A percentile compares a stretch with the other conserved stretches of the same genome.
Evolutionary conservation across 2,888 invertebrate species (phyloP).

Genomic region (Drosophila paranaensis): DNA sequence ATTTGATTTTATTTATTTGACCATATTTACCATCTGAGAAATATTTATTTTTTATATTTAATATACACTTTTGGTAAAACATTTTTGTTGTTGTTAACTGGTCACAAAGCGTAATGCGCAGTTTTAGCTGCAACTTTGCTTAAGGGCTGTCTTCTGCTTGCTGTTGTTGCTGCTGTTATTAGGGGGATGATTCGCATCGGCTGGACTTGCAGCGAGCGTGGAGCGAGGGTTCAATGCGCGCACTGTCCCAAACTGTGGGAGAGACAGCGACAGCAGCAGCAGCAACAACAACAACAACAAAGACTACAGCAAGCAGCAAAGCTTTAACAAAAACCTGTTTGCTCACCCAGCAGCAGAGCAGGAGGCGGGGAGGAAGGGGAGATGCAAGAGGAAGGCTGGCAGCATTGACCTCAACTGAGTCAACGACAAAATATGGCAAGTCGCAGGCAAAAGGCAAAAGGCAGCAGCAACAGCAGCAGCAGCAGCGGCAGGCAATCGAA

Average conservation of each 20-base stretch:
- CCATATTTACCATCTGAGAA: neutral
- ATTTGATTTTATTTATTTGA: neutral
- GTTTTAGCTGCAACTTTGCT: conserved; percentile 10
- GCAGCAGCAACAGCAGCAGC: conserved; percentile 21
- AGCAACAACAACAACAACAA: neutral
- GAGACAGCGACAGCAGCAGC: conserved; percentile 18
- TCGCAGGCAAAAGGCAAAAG: conserved; percentile 53
- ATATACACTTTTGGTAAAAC: neutral
- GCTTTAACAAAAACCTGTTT: conserved; percentile 70
- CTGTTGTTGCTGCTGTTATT: conserved; percentile 19
- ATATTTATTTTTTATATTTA: neutral
- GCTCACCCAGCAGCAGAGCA: conserved; percentile 40
- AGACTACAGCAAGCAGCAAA: conserved; percentile 28
- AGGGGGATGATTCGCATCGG: conserved; percentile 43
- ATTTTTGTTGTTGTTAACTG: neutral
- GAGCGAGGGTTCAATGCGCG: conserved; percentile 56
- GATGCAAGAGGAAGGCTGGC: conserved; percentile 26
- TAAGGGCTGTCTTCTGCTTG: conserved; percentile 47
- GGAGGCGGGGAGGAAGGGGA: neutral
- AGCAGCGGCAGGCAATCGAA: conserved; percentile 57
- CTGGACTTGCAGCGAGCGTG: conserved; percentile 17
- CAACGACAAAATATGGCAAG: conserved; percentile 77
- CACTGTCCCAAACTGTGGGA: conserved; percentile 51
- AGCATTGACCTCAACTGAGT: conserved; percentile 80
- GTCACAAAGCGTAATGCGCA: conserved; percentile 1